Evolutionary conservation across 2,113 vertebrate genomes (phyloP).

Genomic region (Mormoops blainvillei): DNA sequence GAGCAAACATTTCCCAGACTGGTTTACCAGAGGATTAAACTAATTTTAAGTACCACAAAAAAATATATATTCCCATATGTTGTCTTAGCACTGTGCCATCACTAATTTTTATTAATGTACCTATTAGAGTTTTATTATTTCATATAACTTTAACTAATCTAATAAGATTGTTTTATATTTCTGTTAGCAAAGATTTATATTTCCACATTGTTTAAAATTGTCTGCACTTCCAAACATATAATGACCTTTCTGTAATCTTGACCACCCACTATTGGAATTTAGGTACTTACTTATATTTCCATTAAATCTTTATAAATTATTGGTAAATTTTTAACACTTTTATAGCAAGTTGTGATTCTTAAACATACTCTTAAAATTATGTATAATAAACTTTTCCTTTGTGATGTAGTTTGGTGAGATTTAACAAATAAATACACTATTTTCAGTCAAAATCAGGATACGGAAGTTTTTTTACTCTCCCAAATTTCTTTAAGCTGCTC

Average conservation of each 20-base stretch:
- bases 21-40: neutral
- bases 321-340: neutral
- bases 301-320: neutral
- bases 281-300: neutral
- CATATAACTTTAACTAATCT: neutral
- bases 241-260: neutral
- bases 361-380: neutral
- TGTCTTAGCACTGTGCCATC: neutral
- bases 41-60: neutral
- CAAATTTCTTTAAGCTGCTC: neutral
- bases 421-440: constrained; percentile 26
- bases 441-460: neutral
- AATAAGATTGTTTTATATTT: neutral
- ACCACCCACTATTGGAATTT: neutral
- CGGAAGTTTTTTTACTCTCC: neutral
- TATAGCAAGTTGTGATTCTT: neutral
- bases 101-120: neutral
- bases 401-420: neutral
- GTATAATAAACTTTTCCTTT: neutral
- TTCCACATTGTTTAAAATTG: neutral
- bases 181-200: neutral
- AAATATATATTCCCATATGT: neutral
- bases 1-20: neutral
- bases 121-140: neutral
- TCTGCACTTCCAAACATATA: neutral